Evolutionary conservation across 2,797 vertebrate genomes (phyloP).

Genomic region (Esox masquinongy): DNA sequence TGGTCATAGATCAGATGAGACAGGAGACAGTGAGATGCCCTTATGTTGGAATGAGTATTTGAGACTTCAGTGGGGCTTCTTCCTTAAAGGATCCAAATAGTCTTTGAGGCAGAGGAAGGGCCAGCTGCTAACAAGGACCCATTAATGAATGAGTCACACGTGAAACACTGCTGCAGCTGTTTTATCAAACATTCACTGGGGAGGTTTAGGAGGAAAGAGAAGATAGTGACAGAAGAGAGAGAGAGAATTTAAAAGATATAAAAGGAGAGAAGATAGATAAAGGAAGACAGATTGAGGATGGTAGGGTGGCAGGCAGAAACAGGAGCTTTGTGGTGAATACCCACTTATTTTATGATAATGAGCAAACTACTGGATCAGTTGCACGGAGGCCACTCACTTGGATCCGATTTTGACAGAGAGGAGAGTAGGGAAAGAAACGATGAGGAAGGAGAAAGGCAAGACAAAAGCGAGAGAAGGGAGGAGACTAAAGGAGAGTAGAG

Average conservation of each 20-base stretch:
- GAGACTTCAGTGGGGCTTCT: conserved; percentile 27
- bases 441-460: conserved; percentile 16
- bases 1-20: conserved; percentile 38
- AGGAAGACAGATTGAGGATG: conserved; percentile 36
- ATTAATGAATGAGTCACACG: conserved; percentile 56
- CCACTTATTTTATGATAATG: conserved; percentile 78
- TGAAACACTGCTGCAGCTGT: conserved; percentile 50
- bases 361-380: conserved; percentile 55
- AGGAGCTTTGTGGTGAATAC: conserved; percentile 51
- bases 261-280: conserved; percentile 23
- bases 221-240: conserved; percentile 31
- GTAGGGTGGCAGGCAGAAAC: conserved; percentile 8
- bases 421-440: conserved; percentile 15
- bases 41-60: conserved; percentile 38
- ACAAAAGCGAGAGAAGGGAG: conserved; percentile 12
- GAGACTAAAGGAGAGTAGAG: conserved; percentile 26
- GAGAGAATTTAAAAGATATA: background rate
- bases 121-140: conserved; percentile 60
- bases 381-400: conserved; percentile 51
- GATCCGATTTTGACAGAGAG: conserved; percentile 30
- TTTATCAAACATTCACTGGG: conserved; percentile 45
- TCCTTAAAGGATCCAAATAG: conserved; percentile 39
- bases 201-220: conserved; percentile 32
- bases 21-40: conserved; percentile 38
- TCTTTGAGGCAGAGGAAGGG: conserved; percentile 44